phyloP scores from a whole-genome alignment of 2,113 vertebrate genomes.

The Cephalopholis sonnerati region DNA sequence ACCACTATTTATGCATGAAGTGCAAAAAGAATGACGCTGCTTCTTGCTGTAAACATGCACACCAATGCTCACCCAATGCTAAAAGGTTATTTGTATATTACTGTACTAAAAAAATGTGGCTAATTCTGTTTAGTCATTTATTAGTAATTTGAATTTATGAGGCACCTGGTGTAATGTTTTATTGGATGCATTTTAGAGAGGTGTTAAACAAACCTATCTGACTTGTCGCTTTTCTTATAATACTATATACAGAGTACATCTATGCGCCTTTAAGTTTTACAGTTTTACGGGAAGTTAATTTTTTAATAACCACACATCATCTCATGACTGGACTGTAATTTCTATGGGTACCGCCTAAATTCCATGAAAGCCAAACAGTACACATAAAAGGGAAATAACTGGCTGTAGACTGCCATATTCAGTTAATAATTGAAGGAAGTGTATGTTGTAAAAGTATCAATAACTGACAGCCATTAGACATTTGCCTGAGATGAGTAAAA shows the following conservation, averaged over 20 bases:
- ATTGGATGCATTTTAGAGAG: background rate
- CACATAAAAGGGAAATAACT: background rate
- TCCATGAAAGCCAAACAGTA: background rate
- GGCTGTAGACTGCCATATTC: background rate
- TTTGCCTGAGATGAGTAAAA: background rate
- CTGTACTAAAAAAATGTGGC: background rate
- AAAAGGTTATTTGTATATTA: background rate
- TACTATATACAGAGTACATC: no score
- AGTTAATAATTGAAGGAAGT: slow-evolving; percentile 23
- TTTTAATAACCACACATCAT: background rate
- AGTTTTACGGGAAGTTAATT: background rate
- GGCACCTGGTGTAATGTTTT: background rate
- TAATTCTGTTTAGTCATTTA: background rate
- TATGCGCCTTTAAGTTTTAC: background rate
- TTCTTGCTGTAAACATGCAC: background rate
- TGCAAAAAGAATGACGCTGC: background rate
- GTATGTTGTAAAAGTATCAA: background rate
- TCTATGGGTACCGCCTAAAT: background rate
- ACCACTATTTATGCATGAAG: background rate
- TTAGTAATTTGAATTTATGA: background rate
- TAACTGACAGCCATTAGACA: background rate
- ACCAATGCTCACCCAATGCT: background rate
- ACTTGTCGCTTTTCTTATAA: background rate
- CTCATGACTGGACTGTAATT: background rate
- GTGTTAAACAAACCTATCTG: background rate